These are phyloP conservation scores for Dryoscopus gambensis DNA, from an alignment of 2,113 vertebrate species.

Conservation along the genomic window DNA sequence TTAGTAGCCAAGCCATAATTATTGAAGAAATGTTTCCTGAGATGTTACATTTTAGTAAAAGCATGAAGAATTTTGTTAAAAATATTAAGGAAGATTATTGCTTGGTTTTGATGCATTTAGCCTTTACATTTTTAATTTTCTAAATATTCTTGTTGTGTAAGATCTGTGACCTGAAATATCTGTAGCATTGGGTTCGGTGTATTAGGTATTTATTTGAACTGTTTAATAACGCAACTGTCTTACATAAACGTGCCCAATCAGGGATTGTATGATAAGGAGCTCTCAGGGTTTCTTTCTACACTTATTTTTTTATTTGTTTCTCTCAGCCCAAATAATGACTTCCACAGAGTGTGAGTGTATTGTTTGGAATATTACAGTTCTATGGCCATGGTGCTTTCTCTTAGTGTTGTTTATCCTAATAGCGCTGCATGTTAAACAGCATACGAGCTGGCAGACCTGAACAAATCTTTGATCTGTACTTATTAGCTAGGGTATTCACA, in stretches of 20 bases:
- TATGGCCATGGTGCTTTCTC: conserved; percentile 37
- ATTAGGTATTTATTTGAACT: background rate
- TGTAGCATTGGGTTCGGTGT: accelerated
- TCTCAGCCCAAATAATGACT: background rate
- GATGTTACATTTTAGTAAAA: background rate
- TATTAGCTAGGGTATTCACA: conserved; percentile 76
- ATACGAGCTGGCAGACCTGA: conserved; percentile 66
- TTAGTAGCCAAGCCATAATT: background rate
- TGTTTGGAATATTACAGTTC: conserved; percentile 43
- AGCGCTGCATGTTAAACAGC: conserved; percentile 72
- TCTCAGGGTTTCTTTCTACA: background rate
- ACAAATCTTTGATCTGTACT: conserved; percentile 79
- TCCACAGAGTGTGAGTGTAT: background rate
- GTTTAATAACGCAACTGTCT: background rate
- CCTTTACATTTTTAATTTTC: background rate
- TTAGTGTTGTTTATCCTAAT: conserved; percentile 70
- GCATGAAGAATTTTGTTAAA: background rate
- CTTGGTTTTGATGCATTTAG: background rate
- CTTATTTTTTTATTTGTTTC: background rate
- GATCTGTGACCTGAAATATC: background rate
- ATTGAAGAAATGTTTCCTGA: background rate
- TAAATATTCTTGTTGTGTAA: background rate
- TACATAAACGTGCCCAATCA: background rate
- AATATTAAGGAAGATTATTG: background rate
- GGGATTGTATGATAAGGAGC: background rate